Base-by-base conservation (phyloP, 2,113 vertebrate genomes). In the Paracanthobrama guichenoti region DNA sequence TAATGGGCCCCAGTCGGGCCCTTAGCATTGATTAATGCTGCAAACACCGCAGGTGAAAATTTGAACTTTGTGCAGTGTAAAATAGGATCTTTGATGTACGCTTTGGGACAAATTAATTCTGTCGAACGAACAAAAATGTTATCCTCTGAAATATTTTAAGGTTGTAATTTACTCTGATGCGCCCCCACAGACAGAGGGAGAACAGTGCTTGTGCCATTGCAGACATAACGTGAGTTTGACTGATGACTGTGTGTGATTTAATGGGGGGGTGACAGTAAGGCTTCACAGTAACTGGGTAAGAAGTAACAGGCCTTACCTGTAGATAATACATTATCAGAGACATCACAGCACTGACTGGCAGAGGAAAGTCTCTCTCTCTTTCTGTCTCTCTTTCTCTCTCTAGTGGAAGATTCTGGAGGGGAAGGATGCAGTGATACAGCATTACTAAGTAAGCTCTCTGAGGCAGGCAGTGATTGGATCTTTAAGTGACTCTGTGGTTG, bases 301-400 rank as follows among this genome's bases (percentile, higher is more conserved):
- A 71, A 78, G 46, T 59, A 22, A 74, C 55, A 83, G 59, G 64
- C 60, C 26, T 55, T 57, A 83, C 85, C 48, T 86, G 75, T 53
- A 79, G 75, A 84, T 86, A 72, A 72, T 59, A 84, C n/a, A 84
- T 84, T 75, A 81, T 84, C 85, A 75, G 77, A 24, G 31, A 35
- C 57, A 42, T 79, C 72, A 26, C 48, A 62, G 24, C 64, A n/a
- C 46, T 53, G 53, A 35, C 67, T 39, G 50, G 50, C 57, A 42
- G 50, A 62, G 42, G 28, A 80, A 35, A 55, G 50, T 46, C 28
- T 71, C 62, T 67, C 48, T 64, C 24, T 77, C 14, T 67, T 39
- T 39, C 57, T 77, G 22, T 39, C 53, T 78, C 76, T 67, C 62
- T 80, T 16, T 39, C 53, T 78, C 76, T 67, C 64, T 81, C 24